A percentile compares a stretch with the other conserved stretches of the same genome.
Evolutionary conservation across 2,113 vertebrate genomes (phyloP).

Genomic region (Gymnogyps californianus): DNA sequence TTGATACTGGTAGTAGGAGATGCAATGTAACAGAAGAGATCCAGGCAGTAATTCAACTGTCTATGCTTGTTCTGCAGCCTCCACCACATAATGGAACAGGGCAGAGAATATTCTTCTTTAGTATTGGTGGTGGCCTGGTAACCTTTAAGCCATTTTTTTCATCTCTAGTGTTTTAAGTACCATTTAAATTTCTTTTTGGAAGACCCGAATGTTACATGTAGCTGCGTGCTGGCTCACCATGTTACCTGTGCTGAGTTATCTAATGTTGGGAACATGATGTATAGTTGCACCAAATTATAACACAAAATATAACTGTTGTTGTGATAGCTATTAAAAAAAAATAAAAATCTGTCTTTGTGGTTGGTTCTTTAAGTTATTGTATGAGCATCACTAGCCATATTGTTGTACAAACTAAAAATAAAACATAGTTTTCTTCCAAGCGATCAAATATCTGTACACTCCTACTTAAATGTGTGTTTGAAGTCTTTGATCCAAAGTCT

Average conservation of each 20-base stretch:
- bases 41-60: background rate
- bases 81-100: background rate
- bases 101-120: background rate
- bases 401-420: background rate
- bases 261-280: background rate
- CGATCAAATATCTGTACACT: background rate
- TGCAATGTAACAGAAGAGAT: background rate
- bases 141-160: background rate
- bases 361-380: background rate
- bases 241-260: background rate
- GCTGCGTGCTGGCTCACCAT: background rate
- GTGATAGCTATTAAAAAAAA: background rate
- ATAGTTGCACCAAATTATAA: background rate
- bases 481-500: background rate
- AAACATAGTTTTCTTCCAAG: background rate
- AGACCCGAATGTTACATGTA: background rate
- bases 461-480: background rate
- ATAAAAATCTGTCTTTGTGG: background rate
- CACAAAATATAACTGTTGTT: background rate
- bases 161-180: background rate
- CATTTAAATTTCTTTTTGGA: background rate
- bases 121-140: background rate
- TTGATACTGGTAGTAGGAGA: background rate
- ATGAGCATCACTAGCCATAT: background rate
- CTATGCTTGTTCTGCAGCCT: background rate